Evolutionary conservation across 2,797 vertebrate genomes (phyloP).

Genomic region (Macrochelys suwanniensis): DNA sequence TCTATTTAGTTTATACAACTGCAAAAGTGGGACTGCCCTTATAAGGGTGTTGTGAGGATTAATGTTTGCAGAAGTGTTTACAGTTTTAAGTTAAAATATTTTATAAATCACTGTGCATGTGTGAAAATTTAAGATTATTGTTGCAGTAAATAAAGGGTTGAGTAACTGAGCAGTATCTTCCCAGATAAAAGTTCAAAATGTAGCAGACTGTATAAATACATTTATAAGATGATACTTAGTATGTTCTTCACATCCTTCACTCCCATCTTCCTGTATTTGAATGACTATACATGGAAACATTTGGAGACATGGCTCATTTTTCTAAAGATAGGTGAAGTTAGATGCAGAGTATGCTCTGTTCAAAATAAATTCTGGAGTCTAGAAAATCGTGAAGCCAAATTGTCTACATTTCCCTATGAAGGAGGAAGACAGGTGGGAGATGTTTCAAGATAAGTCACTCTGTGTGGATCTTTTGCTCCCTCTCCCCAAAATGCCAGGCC

Average conservation of each 20-base stretch:
- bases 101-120: background rate
- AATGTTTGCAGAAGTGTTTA: background rate
- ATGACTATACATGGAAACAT: background rate
- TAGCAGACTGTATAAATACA: background rate
- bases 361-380: background rate
- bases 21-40: background rate
- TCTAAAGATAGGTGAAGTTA: background rate
- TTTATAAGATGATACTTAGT: background rate
- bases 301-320: background rate
- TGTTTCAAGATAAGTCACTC: background rate
- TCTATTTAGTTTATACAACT: background rate
- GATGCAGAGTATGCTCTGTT: background rate
- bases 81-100: background rate
- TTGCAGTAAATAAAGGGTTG: background rate
- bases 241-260: background rate
- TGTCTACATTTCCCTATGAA: background rate
- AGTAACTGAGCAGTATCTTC: background rate
- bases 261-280: background rate
- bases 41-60: background rate
- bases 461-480: background rate
- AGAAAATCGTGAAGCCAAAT: background rate
- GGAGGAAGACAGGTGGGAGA: background rate
- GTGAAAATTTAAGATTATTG: background rate
- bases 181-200: background rate
- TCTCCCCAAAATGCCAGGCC: background rate